Evolutionary conservation across 2,797 vertebrate species (phyloP), one percentile per base, ranked within the genome.

Genomic region (Myioborus miniatus): DNA sequence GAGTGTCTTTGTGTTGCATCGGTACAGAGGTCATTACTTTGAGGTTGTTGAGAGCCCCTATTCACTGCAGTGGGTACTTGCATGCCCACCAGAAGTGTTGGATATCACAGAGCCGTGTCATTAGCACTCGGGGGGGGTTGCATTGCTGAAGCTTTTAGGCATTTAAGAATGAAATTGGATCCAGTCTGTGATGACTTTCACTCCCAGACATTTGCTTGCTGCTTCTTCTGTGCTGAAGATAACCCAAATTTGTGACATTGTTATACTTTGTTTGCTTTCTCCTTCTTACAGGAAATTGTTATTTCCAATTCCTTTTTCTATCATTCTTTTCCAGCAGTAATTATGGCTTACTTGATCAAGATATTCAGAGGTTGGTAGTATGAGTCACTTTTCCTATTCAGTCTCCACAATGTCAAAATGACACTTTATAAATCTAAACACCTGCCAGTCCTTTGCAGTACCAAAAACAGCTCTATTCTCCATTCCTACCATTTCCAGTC

Each of bases 331-430:
- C 41, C 26, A 63, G 29, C 27, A 43, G 79, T 68, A 94, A 85
- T 80, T 78, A 59, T 29, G 20, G 13, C 29, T 90, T 58, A 34
- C 43, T 88, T 90, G 53, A 84, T 96, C 64, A 93, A 93, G 71
- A 62, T 43, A 49, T 71, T 50, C 52, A 69, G 39, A 96, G 74
- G 30, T 22, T 94, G 58, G 46, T 79, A 37, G 69, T 8, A 69
- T 85, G 75, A 82, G 47, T 86, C 75, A 82, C 56, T 87, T 55
- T 77, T 95, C 75, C 39, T 78, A 62, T 80, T 93, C 78, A 87
- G 44, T 34, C 68, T 87, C 22, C 46, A 63, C 20, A 58, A 17
- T 83, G 37, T 60, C 30, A 71, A 60, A 58, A 77, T 87, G 26
- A 78, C 44, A 64, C 13, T 67, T 80, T 39, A n/a, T 89, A 83